phyloP scores from a whole-genome alignment of 2,797 vertebrate species.

The Sebastes reedi region DNA sequence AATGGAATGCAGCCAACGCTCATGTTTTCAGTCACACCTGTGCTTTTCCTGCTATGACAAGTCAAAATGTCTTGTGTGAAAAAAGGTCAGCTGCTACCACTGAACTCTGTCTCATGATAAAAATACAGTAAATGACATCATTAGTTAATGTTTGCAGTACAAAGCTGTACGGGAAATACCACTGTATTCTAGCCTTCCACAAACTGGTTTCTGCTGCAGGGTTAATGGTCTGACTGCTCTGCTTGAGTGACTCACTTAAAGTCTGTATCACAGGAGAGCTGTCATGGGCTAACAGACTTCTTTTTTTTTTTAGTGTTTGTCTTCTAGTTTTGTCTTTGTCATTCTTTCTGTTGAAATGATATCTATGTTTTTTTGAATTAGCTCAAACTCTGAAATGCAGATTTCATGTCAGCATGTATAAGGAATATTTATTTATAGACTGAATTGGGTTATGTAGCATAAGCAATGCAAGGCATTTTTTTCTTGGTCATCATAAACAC shows the following conservation, averaged over 20 bases:
- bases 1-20: conserved; percentile 4
- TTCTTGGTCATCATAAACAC: background rate
- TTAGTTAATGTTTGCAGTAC: conserved; percentile 48
- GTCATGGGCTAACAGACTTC: background rate
- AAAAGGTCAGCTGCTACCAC: background rate
- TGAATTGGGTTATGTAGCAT: background rate
- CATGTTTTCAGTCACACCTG: background rate
- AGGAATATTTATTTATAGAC: background rate
- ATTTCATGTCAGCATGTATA: too few relatives aligned
- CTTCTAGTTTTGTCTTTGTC: background rate
- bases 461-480: background rate
- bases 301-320: background rate
- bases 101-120: background rate
- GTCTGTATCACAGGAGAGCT: background rate
- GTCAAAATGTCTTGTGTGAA: background rate
- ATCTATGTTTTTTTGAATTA: background rate
- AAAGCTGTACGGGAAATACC: background rate
- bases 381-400: background rate
- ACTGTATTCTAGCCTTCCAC: background rate
- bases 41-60: background rate
- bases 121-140: conserved; percentile 4
- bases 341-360: background rate
- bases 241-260: conserved; percentile 2
- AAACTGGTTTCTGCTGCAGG: conserved; percentile 4
- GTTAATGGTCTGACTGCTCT: background rate